Evolutionary conservation across 2,113 vertebrate species (phyloP).

Genomic region (Calidris pygmaea): DNA sequence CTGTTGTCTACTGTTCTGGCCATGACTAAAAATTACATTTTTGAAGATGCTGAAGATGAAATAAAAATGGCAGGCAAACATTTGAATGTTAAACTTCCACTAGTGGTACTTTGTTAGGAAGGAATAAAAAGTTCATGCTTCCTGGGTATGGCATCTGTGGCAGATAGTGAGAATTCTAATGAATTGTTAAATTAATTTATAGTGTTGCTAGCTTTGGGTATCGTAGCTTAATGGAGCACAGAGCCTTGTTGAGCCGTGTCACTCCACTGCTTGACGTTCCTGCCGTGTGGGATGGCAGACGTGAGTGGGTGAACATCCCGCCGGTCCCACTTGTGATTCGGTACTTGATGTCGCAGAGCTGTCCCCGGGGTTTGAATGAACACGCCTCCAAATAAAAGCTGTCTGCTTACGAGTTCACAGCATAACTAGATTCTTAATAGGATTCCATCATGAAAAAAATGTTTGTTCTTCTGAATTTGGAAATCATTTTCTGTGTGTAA

Average conservation of each 20-base stretch:
- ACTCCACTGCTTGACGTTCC: not conserved
- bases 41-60: not conserved
- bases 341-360: not conserved
- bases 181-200: not conserved
- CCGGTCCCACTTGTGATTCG: not conserved
- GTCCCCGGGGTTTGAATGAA: not conserved
- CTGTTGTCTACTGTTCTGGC: not conserved
- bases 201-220: not conserved
- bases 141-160: not conserved
- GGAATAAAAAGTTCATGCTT: not conserved
- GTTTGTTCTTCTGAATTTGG: not conserved
- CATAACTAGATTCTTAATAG: not conserved
- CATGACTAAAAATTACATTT: not conserved
- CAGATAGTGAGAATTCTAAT: not conserved
- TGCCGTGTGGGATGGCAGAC: not conserved
- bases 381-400: not conserved
- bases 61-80: not conserved
- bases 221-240: not conserved
- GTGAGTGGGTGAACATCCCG: not conserved
- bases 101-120: not conserved
- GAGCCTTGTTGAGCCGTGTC: not conserved
- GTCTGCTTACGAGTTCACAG: not conserved
- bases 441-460: not conserved
- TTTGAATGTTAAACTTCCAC: not conserved
- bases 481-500: not conserved